Percentiles rank a stretch among this genome's conserved stretches.
Evolutionary conservation across 2,888 invertebrate species (phyloP).

Genomic region (Agonopterix subpropinquella): DNA sequence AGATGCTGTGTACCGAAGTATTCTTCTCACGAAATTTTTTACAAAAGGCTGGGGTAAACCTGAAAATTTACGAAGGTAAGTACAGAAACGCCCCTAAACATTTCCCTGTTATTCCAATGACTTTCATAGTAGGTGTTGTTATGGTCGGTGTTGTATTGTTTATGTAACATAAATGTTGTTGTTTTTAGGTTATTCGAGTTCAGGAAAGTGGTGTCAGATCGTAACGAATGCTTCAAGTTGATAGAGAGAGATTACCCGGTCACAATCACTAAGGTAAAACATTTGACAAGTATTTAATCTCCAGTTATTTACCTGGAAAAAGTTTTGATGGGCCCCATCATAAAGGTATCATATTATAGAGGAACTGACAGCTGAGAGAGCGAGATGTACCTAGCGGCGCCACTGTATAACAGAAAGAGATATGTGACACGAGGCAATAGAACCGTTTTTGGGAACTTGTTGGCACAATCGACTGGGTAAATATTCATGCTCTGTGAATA

Average conservation of each 20-base stretch:
- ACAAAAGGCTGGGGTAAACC: slow-evolving; percentile 98
- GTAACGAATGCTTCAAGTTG: slow-evolving; percentile 87
- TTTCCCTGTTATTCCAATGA: background rate
- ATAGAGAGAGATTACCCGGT: slow-evolving; percentile 90
- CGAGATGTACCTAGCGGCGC: too few relatives aligned
- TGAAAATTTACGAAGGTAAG: slow-evolving; percentile 88
- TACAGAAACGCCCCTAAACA: background rate
- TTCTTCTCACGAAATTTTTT: slow-evolving; percentile 93
- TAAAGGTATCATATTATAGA: too few relatives aligned
- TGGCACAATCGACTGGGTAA: too few relatives aligned
- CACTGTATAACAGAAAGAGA: too few relatives aligned
- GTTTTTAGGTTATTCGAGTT: slow-evolving; percentile 91
- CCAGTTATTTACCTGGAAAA: too few relatives aligned
- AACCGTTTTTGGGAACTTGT: too few relatives aligned
- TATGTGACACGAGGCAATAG: too few relatives aligned
- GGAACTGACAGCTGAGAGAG: too few relatives aligned
- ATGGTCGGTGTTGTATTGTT: background rate
- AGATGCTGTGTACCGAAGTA: slow-evolving; percentile 89
- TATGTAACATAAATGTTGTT: slow-evolving; percentile 10
- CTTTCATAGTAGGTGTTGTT: background rate
- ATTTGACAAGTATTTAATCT: background rate
- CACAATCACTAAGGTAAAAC: slow-evolving; percentile 86
- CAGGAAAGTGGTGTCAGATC: slow-evolving; percentile 88
- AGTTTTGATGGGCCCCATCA: too few relatives aligned
- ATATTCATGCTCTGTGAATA: too few relatives aligned